Percentiles rank a stretch among this genome's conserved stretches.
Evolutionary conservation across 2,888 invertebrate species (phyloP).

Genomic region (Metopia argyrocephala): DNA sequence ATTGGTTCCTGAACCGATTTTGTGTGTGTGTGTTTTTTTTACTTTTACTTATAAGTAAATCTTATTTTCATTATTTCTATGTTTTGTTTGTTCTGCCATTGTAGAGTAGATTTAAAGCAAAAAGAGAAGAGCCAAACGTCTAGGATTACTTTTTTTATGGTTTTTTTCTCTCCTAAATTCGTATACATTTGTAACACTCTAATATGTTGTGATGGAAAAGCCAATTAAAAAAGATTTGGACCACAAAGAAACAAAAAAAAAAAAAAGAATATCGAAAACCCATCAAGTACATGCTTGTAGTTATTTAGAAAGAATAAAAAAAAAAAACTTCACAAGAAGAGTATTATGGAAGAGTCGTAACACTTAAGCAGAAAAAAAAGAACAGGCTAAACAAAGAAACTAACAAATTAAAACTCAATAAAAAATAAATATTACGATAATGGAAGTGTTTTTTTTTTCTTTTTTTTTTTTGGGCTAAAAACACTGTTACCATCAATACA

Average conservation of each 20-base stretch:
- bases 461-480: no score
- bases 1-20: not conserved
- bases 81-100: not conserved
- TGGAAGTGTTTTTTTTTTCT: constrained; percentile 27
- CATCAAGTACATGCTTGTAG: constrained; percentile 32
- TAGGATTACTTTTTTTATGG: constrained; percentile 7
- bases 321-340: not conserved
- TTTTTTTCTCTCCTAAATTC: not conserved
- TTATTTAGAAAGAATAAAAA: not conserved
- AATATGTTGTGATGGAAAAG: constrained; percentile 63
- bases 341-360: not conserved
- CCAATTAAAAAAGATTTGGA: constrained; percentile 61
- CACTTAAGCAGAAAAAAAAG: constrained; percentile 11
- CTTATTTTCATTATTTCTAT: not conserved
- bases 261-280: constrained; percentile 42
- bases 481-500: constrained; percentile 31
- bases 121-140: not conserved
- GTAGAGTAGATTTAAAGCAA: not conserved
- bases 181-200: constrained; percentile 56
- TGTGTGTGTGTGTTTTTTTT: no score
- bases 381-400: not conserved
- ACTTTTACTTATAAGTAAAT: not conserved
- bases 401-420: constrained; percentile 44
- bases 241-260: constrained; percentile 27
- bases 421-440: constrained; percentile 27